Percentiles rank a stretch among this genome's conserved stretches.
Evolutionary conservation across 2,113 vertebrate species (phyloP).

Genomic region (Tragelaphus scriptus): DNA sequence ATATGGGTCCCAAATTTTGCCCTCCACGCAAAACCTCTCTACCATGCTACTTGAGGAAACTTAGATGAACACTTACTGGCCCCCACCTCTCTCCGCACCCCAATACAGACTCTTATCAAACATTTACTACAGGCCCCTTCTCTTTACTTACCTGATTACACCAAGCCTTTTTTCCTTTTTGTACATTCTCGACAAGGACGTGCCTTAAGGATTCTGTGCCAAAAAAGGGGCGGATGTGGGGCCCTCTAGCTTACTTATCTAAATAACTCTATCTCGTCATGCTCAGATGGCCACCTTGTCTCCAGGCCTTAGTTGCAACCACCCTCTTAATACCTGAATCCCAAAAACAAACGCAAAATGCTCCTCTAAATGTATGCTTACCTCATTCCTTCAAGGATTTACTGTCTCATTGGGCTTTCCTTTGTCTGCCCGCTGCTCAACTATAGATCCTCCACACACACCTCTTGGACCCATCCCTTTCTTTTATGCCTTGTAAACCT

Average conservation of each 20-base stretch:
- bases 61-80: not conserved
- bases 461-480: not conserved
- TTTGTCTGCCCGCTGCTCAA: not conserved
- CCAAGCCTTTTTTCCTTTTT: not conserved
- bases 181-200: not conserved
- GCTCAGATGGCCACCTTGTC: not conserved
- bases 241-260: not conserved
- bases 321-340: not conserved
- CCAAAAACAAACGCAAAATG: not conserved
- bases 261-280: not conserved
- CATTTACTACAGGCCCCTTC: not conserved
- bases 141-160: not conserved
- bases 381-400: not conserved
- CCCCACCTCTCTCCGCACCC: not conserved
- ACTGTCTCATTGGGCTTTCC: not conserved
- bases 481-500: not conserved
- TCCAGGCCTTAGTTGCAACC: not conserved
- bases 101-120: not conserved
- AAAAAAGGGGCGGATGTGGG: accelerated
- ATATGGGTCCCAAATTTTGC: not conserved
- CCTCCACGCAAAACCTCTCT: not conserved
- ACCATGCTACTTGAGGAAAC: not conserved
- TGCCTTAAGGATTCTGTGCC: not conserved
- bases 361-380: not conserved
- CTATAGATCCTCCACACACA: not conserved